Base-by-base conservation (phyloP, 2,888 invertebrate genomes). In the Choristoneura rosaceana region DNA sequence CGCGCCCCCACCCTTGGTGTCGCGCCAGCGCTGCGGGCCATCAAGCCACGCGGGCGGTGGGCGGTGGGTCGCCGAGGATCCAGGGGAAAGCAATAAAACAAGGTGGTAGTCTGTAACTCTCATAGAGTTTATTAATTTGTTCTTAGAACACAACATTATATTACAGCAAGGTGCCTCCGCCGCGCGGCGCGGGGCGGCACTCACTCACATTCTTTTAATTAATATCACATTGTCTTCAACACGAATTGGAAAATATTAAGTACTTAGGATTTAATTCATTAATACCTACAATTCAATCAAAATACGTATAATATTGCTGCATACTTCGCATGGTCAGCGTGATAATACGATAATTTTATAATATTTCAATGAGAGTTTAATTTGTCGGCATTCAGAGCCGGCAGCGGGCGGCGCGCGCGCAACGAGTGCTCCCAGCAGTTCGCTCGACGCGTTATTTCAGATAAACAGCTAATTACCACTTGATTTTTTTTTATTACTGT, bases 101-200 rank as follows among this genome's bases (percentile, higher is more conserved):
- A 55, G 14, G 10, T 0, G 14, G 7, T 45, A 38, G 43, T 67
- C 62, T 67, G 52, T 62, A 71, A 71, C 71, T 62, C 71, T 71
- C 71, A 71, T 71, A 71, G 71, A 71, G 71, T 71, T 71, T 67
- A 66, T 71, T 65, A 52, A 71, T 71, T 71, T 71, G 71, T 71
- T 71, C 71, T 71, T 71, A 67, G 71, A 71, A 71, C 71, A 66
- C 45, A 67, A 71, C 67, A 62, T 58, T 47, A 71, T 33, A 33
- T 58, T 62, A 58, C 47, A 66, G 61, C 33, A 38, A 55, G 15
- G 62, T 52, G 74, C 70, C 63, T 14, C 25, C 63, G 62, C 25
- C 47, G 34, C 43, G 43, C 10, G 43, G 71, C 68, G 62, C 63
- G 69, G 45, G 52, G 38, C 69, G 47, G 33, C 8, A 62, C 38